A percentile compares a stretch with the other conserved stretches of the same genome.
These are phyloP conservation scores for Exaiptasia diaphana DNA, from an alignment of 64 coral and sea anemone genomes.

Conservation along the genomic window DNA sequence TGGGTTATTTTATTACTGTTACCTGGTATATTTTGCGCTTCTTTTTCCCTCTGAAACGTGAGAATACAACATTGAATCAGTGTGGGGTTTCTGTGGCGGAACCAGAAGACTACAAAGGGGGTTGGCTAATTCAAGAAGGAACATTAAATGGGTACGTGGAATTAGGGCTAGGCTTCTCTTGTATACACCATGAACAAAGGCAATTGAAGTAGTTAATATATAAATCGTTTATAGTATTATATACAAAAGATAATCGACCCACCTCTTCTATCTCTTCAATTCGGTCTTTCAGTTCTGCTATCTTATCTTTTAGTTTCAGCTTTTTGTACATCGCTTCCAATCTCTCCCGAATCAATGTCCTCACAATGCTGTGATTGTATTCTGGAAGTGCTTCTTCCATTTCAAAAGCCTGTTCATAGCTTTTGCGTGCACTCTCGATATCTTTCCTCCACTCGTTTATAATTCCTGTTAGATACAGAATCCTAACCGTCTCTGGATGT, in stretches of 20 bases:
- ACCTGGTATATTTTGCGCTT: no score
- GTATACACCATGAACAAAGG: neutral
- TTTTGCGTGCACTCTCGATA: neutral
- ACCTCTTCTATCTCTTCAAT: neutral
- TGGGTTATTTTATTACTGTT: no score
- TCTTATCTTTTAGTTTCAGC: neutral
- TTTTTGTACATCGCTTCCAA: neutral
- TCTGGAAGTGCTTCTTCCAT: conserved; percentile 38
- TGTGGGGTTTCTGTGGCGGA: no score
- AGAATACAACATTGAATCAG: no score
- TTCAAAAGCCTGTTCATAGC: conserved; percentile 26
- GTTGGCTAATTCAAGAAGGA: no score
- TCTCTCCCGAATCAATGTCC: neutral
- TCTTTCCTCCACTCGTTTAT: conserved; percentile 40
- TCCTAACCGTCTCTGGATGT: conserved; percentile 39
- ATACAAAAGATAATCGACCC: neutral
- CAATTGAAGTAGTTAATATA: neutral
- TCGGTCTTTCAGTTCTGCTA: neutral
- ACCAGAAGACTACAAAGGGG: no score
- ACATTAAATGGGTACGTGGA: no score
- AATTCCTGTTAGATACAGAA: conserved; percentile 38
- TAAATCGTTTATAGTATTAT: no score
- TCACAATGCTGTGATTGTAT: conserved; percentile 14
- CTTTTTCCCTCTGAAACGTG: no score
- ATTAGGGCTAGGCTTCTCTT: neutral